Percentiles rank a stretch among this genome's conserved stretches.
Evolutionary conservation across 35 echinoderm and acorn worm species (phyloP).

Genomic region (Eucidaris tribuloides): DNA sequence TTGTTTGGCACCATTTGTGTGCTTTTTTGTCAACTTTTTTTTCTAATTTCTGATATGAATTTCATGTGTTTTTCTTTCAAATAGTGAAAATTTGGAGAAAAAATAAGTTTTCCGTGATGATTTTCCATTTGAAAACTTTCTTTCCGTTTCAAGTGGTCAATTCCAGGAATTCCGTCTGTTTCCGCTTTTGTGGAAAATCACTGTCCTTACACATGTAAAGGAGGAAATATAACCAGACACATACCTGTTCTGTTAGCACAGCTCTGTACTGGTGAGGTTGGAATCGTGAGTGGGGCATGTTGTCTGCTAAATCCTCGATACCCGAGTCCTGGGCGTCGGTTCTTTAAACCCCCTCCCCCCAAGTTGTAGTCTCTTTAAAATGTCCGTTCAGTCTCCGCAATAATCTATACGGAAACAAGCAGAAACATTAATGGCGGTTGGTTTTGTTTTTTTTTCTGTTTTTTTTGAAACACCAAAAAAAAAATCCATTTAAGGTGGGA

Average conservation of each 20-base stretch:
- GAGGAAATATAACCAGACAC: not conserved
- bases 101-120: not conserved
- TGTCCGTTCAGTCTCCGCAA: no score
- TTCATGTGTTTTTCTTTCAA: not conserved
- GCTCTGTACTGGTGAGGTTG: not conserved
- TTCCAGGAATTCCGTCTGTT: not conserved
- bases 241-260: constrained; percentile 7
- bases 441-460: no score
- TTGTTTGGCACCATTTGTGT: no score
- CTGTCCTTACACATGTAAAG: not conserved
- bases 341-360: no score
- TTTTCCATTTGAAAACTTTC: not conserved
- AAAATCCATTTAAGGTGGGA: no score
- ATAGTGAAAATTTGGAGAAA: not conserved
- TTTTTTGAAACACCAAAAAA: no score
- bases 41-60: no score
- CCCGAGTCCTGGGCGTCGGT: constrained; percentile 13
- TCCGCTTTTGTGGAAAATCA: not conserved
- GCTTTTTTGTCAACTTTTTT: no score
- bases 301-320: constrained; percentile 1
- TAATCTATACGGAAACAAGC: no score
- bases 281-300: not conserved
- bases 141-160: not conserved
- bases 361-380: no score
- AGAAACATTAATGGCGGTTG: no score